Percentiles rank a stretch among this genome's conserved stretches.
phyloP scores from a whole-genome alignment of 2,888 invertebrate species.

The Morpho achilles region DNA sequence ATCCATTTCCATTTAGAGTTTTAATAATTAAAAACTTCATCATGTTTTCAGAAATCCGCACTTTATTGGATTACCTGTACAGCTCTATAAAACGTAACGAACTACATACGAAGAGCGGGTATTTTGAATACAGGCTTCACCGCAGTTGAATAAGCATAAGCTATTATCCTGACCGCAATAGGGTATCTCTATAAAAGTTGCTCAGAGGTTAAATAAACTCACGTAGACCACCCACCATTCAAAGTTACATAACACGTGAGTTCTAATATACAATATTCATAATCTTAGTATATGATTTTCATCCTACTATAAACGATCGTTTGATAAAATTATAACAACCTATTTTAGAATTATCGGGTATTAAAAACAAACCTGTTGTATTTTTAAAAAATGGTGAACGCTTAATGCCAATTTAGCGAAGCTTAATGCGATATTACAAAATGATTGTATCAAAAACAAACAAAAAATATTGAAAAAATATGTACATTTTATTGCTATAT shows the following conservation, averaged over 20 bases:
- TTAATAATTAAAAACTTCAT: conserved; percentile 12
- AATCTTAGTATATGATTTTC: no score
- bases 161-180: conserved; percentile 24
- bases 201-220: conserved; percentile 15
- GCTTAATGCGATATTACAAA: no score
- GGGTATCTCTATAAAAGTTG: conserved; percentile 21
- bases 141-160: conserved; percentile 23
- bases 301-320: no score
- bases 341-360: no score
- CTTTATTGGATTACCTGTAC: conserved; percentile 19
- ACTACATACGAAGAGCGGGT: conserved; percentile 16
- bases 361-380: no score
- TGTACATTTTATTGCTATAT: no score
- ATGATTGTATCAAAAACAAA: no score
- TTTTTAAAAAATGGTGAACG: no score
- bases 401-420: no score
- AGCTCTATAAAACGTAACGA: conserved; percentile 9
- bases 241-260: conserved; percentile 46
- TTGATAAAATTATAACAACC: no score
- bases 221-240: conserved; percentile 68
- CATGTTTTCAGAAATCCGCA: conserved; percentile 14
- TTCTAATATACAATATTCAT: no score
- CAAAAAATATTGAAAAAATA: no score
- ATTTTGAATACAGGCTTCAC: conserved; percentile 21
- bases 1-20: conserved; percentile 8